A percentile compares a stretch with the other conserved stretches of the same genome.
Evolutionary conservation across 1,140 invertebrate genomes (phyloP).

Genomic region (Drosophila quadrilineata): DNA sequence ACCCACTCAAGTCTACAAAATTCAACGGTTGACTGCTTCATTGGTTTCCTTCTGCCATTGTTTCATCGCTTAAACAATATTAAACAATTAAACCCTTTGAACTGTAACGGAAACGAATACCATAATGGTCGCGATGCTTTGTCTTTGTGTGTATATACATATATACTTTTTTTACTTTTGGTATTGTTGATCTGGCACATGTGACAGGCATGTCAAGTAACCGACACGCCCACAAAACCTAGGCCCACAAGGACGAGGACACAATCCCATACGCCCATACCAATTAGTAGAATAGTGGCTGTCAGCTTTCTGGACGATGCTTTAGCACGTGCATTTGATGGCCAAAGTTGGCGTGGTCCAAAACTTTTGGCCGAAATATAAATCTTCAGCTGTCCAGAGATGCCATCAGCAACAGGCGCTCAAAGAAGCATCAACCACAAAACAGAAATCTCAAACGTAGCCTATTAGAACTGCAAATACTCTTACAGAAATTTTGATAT

Average conservation of each 20-base stretch:
- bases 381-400: constrained; percentile 54
- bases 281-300: constrained; percentile 57
- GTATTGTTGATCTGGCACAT: constrained; percentile 29
- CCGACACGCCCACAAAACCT: constrained; percentile 13
- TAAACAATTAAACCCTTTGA: constrained; percentile 47
- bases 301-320: constrained; percentile 46
- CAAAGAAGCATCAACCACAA: constrained; percentile 22
- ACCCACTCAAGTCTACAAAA: constrained; percentile 28
- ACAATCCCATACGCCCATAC: constrained; percentile 7
- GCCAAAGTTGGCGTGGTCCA: constrained; percentile 37
- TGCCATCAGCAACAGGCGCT: constrained; percentile 66
- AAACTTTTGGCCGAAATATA: constrained; percentile 50
- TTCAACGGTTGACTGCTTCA: constrained; percentile 27
- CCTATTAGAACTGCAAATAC: background rate
- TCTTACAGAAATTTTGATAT: background rate
- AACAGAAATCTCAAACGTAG: constrained; percentile 13
- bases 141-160: too few relatives aligned
- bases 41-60: constrained; percentile 12
- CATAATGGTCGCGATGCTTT: constrained; percentile 30
- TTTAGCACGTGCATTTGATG: constrained; percentile 66
- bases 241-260: too few relatives aligned
- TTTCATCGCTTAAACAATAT: constrained; percentile 20
- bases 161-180: too few relatives aligned
- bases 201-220: constrained; percentile 54
- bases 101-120: constrained; percentile 11